Evolutionary conservation across 2,888 invertebrate species (phyloP).

Genomic region (Scaptomyza flava): DNA sequence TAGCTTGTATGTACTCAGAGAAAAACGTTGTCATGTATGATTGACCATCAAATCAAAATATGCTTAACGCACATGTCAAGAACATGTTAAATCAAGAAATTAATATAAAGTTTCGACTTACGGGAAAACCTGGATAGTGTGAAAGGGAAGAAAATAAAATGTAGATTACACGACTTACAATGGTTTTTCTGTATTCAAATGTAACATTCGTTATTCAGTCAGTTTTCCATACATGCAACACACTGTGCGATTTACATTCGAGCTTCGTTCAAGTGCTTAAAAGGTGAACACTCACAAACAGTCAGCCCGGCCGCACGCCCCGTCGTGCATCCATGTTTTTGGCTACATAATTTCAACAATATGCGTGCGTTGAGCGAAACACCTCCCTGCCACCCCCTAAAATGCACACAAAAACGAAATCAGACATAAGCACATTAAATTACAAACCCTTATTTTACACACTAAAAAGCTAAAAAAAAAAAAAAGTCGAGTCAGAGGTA

Average conservation of each 20-base stretch:
- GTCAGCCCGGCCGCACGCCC: constrained; percentile 12
- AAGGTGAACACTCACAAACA: constrained; percentile 63
- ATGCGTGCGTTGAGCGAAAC: constrained; percentile 70
- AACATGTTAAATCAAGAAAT: too few species aligned
- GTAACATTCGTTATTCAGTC: too few species aligned
- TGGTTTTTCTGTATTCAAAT: too few species aligned
- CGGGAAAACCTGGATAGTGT: too few species aligned
- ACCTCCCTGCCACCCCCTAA: constrained; percentile 31
- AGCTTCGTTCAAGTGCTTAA: constrained; percentile 50
- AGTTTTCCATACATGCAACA: background rate
- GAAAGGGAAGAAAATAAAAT: too few species aligned
- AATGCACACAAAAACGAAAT: constrained; percentile 69
- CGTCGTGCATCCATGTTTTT: constrained; percentile 29
- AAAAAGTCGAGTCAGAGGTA: constrained; percentile 41
- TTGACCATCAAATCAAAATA: too few species aligned
- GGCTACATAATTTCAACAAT: constrained; percentile 82
- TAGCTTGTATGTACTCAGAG: too few species aligned
- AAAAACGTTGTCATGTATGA: too few species aligned
- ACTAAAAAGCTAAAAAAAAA: constrained; percentile 53
- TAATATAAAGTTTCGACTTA: too few species aligned
- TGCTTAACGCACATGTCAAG: too few species aligned
- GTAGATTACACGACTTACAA: too few species aligned
- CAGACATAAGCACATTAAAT: constrained; percentile 82
- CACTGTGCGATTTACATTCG: constrained; percentile 47
- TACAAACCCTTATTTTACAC: constrained; percentile 82